Base-by-base conservation (phyloP, 2,888 invertebrate genomes). In the Mayetiola destructor region DNA sequence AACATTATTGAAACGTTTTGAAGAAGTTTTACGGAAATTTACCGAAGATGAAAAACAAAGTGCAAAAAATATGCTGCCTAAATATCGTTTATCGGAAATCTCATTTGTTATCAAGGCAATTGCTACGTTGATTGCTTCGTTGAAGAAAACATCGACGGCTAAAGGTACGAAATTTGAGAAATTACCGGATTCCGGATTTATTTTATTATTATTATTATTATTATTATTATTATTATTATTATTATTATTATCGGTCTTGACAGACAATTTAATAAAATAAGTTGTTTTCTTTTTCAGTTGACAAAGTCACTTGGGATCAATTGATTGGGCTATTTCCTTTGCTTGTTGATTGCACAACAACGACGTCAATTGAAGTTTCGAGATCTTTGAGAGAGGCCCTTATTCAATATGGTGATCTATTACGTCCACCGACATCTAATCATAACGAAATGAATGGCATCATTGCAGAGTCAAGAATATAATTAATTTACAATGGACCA, bases 21-120 rank as follows among this genome's bases (percentile, higher is more conserved):
- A 92, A 69, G 93, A 94, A 66, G 94, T 96, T 10, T 77, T 96
- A 42, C 81, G 84, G 60, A 85, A 85, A 65, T 95, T 91, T 67
- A 87, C 86, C 55, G 85, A 88, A 60, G 89, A 89, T 66, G 88
- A 88, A 68, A 79, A 83, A 60, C 79, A 86, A 59, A 86, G 85
- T 69, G 88, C 88, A 58, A 88, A 88, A 68, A 88, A 88, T 67
- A 89, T 90, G 4, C 73, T 90, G 61, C 88, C 89, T 55, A 57
- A 48, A 73, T 91, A 93, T 68, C 81, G 94, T 60, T 76, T 95
- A 61, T 91, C 94, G 3, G 95, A 96, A 75, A 92, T 96, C 71
- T 91, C 93, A 55, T 95, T 95, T 73, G 95, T 95, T 27, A 71
- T 96, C 57, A 92, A 94, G 72, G 95, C 95, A 57, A 84, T 95